phyloP scores from a whole-genome alignment of 2,113 vertebrate species.

The Antigone vipio region DNA sequence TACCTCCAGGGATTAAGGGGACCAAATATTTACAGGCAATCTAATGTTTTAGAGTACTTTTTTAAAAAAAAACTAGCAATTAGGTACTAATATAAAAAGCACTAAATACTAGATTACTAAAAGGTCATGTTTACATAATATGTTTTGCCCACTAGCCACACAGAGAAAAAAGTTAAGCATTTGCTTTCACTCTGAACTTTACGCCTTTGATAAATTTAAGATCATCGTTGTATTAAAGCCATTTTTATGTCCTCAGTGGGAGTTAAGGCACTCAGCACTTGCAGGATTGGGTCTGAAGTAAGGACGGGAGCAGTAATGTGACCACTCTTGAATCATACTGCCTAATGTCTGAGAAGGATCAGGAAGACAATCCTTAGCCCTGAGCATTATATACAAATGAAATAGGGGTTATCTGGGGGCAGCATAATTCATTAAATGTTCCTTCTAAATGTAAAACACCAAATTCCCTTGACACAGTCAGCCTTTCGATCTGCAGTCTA shows the following conservation, averaged over 20 bases:
- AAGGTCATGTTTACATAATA: not conserved
- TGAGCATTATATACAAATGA: conserved; percentile 68
- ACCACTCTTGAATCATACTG: conserved; percentile 3
- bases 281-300: not conserved
- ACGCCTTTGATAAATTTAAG: conserved; percentile 13
- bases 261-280: not conserved
- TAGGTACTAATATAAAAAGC: not conserved
- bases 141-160: not conserved
- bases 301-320: not conserved
- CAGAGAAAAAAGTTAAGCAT: not conserved
- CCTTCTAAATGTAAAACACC: conserved; percentile 69
- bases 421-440: conserved; percentile 67
- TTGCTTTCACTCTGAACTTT: conserved; percentile 20
- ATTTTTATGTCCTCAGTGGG: not conserved
- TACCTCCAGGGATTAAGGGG: not conserved
- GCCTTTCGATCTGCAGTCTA: conserved; percentile 37
- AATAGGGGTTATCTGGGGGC: conserved; percentile 68
- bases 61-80: not conserved
- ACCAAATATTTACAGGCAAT: not conserved
- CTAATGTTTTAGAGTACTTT: not conserved
- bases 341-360: conserved; percentile 41
- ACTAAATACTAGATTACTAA: not conserved
- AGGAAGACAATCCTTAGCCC: conserved; percentile 65
- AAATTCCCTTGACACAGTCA: conserved; percentile 33
- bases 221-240: not conserved